These are phyloP conservation scores for Apogon hyalosoma DNA, from an alignment of 2,797 vertebrate species.

Conservation along the genomic window DNA sequence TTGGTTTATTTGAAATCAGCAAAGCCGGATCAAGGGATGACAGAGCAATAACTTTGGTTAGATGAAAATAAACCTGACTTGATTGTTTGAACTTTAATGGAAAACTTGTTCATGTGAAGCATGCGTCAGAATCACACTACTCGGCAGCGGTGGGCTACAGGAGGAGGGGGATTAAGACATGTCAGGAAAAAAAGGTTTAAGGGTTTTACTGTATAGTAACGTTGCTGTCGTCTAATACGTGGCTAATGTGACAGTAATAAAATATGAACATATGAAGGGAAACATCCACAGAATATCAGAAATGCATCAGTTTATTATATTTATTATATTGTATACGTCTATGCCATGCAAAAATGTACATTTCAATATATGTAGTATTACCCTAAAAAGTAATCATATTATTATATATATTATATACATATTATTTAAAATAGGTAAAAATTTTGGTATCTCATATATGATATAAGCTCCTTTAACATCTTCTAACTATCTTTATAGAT, in stretches of 20 bases:
- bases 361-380: too few species aligned
- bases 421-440: too few species aligned
- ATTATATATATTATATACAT: too few species aligned
- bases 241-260: slow-evolving; percentile 1
- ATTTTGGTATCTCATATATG: too few species aligned
- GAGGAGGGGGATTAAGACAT: not conserved
- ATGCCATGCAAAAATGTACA: too few species aligned
- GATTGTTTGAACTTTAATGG: slow-evolving; percentile 22
- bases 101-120: slow-evolving; percentile 17
- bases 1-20: slow-evolving; percentile 38
- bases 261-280: too few species aligned
- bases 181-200: not conserved
- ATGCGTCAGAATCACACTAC: not conserved
- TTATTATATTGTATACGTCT: too few species aligned
- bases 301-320: too few species aligned
- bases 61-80: slow-evolving; percentile 38
- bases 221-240: not conserved
- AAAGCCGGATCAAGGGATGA: slow-evolving; percentile 28
- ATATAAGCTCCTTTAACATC: too few species aligned
- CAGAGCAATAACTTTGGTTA: slow-evolving; percentile 27
- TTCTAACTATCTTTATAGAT: too few species aligned
- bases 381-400: too few species aligned
- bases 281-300: too few species aligned
- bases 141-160: slow-evolving; percentile 1
- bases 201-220: not conserved